Evolutionary conservation across 1,140 invertebrate genomes (phyloP).

Genomic region (Brachionus rubens): DNA sequence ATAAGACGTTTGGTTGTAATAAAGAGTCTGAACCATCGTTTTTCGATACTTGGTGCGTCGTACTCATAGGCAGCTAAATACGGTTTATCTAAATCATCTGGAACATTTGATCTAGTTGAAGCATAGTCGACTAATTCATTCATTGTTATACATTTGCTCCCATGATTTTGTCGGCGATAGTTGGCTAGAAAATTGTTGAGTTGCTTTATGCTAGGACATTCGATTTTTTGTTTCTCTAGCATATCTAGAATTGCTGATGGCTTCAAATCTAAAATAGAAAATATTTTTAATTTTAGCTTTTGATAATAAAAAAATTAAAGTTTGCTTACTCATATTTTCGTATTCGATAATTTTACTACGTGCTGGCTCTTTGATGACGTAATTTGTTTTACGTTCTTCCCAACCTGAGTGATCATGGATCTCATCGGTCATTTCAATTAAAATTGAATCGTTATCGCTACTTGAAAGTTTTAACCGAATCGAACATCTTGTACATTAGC

Average conservation of each 20-base stretch:
- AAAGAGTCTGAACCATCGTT: no score
- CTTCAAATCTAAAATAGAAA: not conserved
- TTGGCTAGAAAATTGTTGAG: conserved; percentile 11
- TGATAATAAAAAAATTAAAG: not conserved
- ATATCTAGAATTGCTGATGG: conserved; percentile 14
- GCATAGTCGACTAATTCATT: not conserved
- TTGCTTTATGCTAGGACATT: not conserved
- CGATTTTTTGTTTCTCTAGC: conserved; percentile 26
- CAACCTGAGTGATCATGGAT: not conserved
- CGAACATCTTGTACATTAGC: not conserved
- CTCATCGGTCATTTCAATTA: not conserved
- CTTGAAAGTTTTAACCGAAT: not conserved
- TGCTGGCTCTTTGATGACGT: no score
- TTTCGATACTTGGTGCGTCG: no score
- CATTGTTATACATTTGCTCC: conserved; percentile 1
- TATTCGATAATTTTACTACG: not conserved
- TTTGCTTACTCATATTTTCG: not conserved
- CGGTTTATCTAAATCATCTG: not conserved
- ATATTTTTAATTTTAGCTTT: not conserved
- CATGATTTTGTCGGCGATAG: conserved; percentile 5
- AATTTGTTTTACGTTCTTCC: no score
- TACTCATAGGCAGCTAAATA: no score
- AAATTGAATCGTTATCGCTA: not conserved
- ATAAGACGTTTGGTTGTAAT: not conserved
- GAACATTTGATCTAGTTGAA: not conserved